phyloP scores from a whole-genome alignment of 2,888 invertebrate genomes.

The Melinopterus prodromus region DNA sequence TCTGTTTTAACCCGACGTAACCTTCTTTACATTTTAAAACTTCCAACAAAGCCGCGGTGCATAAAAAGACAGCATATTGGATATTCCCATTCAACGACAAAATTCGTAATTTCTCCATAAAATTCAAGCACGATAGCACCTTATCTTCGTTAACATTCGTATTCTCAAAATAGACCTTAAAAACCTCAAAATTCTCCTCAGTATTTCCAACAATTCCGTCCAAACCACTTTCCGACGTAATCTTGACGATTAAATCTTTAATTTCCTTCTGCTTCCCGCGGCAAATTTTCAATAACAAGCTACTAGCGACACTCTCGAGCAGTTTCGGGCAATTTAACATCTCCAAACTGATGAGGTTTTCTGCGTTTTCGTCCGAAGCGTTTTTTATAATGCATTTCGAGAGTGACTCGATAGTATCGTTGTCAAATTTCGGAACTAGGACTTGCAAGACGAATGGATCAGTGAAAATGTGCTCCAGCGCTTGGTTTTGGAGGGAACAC shows the following conservation, averaged over 20 bases:
- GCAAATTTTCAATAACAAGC: constrained; percentile 11
- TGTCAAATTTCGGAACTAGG: background rate
- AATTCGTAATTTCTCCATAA: constrained; percentile 12
- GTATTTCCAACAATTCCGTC: constrained; percentile 15
- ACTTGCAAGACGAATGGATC: constrained; percentile 6
- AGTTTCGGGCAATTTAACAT: constrained; percentile 8
- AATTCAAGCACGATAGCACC: background rate
- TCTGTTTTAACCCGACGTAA: background rate
- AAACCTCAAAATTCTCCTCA: constrained; percentile 5
- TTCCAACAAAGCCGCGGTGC: background rate
- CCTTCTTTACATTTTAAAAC: background rate
- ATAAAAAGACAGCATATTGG: constrained; percentile 6
- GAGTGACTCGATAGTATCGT: background rate
- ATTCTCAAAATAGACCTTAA: background rate
- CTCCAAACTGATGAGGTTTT: background rate
- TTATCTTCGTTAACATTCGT: background rate
- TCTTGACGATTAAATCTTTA: constrained; percentile 11
- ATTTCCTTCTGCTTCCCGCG: background rate
- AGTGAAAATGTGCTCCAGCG: background rate
- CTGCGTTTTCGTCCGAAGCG: background rate
- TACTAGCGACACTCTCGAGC: background rate
- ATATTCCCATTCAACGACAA: background rate
- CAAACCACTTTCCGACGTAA: background rate
- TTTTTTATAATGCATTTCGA: constrained; percentile 14
- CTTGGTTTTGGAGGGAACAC: background rate